Conservation (phyloP, 2,888 invertebrate species). For the Strigamia crassipes region DNA sequence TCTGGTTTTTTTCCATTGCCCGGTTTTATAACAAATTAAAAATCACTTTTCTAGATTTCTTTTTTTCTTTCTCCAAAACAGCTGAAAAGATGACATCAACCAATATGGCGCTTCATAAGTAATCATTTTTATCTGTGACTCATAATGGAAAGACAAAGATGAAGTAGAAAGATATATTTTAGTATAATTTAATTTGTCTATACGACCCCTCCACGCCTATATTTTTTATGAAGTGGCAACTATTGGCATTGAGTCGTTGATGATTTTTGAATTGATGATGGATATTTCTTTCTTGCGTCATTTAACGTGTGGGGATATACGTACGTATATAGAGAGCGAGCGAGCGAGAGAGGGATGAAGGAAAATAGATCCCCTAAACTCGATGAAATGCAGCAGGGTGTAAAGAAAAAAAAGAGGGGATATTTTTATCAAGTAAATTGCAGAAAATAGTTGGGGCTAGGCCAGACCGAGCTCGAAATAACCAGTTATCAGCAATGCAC, state of each 20-base stretch:
- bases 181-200: background rate
- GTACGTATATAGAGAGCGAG: too few species aligned
- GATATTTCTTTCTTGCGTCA: background rate
- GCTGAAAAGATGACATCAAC: background rate
- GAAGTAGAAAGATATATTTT: background rate
- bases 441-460: background rate
- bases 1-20: too few species aligned
- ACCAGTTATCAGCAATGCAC: slow-evolving; percentile 45
- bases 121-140: background rate
- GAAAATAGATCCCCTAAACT: background rate
- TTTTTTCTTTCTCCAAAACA: background rate
- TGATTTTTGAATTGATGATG: slow-evolving; percentile 9
- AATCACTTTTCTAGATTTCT: background rate
- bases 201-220: background rate
- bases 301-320: slow-evolving; percentile 12
- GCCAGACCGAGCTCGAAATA: slow-evolving; percentile 13
- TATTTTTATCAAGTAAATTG: slow-evolving; percentile 7
- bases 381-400: background rate
- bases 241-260: background rate
- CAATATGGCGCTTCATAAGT: background rate
- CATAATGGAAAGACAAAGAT: background rate
- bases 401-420: slow-evolving; percentile 25
- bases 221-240: background rate
- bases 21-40: background rate
- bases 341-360: background rate